Evolutionary conservation across 2,797 vertebrate genomes (phyloP).

Genomic region (Micrastur ruficollis): DNA sequence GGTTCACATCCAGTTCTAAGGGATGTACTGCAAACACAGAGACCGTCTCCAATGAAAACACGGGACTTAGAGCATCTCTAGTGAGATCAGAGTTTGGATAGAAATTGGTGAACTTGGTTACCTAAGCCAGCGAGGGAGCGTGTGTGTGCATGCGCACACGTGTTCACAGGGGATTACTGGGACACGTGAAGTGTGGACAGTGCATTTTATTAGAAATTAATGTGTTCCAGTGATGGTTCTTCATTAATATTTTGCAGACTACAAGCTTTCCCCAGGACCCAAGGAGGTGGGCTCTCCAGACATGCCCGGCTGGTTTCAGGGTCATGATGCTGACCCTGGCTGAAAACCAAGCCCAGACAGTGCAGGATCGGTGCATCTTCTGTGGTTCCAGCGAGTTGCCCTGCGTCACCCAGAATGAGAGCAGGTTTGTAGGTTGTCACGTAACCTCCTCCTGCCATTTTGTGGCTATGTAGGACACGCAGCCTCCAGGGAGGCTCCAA

Average conservation of each 20-base stretch:
- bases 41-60: background rate
- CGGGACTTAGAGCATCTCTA: accelerated
- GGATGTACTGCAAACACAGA: background rate
- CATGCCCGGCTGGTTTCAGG: background rate
- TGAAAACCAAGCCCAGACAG: background rate
- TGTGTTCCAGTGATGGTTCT: background rate
- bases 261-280: background rate
- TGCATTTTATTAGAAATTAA: background rate
- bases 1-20: background rate
- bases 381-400: background rate
- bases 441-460: background rate
- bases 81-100: background rate
- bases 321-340: accelerated
- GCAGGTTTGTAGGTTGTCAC: background rate
- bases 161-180: background rate
- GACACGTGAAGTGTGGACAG: accelerated
- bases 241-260: background rate
- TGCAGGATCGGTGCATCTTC: accelerated
- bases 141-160: accelerated
- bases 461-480: background rate
- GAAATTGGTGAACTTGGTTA: background rate
- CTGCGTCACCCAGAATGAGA: background rate
- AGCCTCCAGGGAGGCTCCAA: background rate
- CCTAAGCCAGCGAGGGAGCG: background rate
- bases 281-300: background rate